phyloP scores from a whole-genome alignment of 2,888 invertebrate genomes.

The Noctua comes region DNA sequence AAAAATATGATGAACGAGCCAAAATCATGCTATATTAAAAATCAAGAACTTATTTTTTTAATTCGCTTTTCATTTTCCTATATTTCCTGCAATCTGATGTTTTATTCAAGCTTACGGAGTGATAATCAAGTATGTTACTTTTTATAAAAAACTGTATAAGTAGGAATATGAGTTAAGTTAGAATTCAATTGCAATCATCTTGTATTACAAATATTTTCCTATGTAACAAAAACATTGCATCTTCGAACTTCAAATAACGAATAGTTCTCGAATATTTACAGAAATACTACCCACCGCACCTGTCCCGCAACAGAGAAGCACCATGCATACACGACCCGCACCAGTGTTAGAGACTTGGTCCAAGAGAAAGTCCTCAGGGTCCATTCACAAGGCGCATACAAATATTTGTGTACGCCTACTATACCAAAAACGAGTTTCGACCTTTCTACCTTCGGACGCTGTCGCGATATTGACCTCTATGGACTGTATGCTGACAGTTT shows the following conservation, averaged over 20 bases:
- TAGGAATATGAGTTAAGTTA: not conserved
- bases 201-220: not conserved
- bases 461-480: slow-evolving; percentile 74
- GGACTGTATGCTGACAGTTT: slow-evolving; percentile 41
- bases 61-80: not conserved
- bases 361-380: slow-evolving; percentile 88
- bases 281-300: slow-evolving; percentile 4
- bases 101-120: not conserved
- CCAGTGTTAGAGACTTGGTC: slow-evolving; percentile 81
- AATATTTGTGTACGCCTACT: slow-evolving; percentile 89
- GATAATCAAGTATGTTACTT: not conserved
- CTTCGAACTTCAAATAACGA: not conserved
- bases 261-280: not conserved
- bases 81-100: not conserved
- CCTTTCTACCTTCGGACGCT: slow-evolving; percentile 78
- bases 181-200: not conserved
- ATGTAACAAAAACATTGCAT: not conserved
- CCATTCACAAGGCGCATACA: slow-evolving; percentile 90
- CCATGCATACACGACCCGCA: slow-evolving; percentile 70
- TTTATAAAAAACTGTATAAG: not conserved
- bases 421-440: slow-evolving; percentile 88
- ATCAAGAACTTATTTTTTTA: not conserved
- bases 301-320: slow-evolving; percentile 62
- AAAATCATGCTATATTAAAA: not conserved
- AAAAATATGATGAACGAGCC: not conserved